Evolutionary conservation across 2,888 invertebrate genomes (phyloP).

Genomic region (Hyposoter didymator): DNA sequence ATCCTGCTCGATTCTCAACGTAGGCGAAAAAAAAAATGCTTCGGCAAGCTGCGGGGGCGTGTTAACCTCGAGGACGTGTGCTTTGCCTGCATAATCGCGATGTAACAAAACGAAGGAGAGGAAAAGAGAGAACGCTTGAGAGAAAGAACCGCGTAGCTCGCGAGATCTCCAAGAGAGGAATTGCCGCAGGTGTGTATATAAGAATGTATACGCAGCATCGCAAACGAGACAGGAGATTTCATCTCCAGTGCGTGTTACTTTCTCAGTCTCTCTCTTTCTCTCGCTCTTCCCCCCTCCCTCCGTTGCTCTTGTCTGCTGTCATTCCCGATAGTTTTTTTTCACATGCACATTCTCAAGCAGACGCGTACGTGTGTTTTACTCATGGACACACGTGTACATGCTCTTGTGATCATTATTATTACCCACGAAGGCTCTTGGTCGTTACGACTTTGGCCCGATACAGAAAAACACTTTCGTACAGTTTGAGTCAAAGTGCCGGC

Average conservation of each 20-base stretch:
- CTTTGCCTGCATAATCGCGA: conserved; percentile 44
- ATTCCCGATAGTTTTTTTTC: not conserved
- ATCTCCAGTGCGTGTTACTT: conserved; percentile 34
- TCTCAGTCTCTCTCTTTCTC: conserved; percentile 14
- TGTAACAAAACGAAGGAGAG: conserved; percentile 31
- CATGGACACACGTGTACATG: conserved; percentile 22
- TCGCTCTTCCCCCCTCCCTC: conserved; percentile 1
- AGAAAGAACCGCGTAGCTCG: conserved; percentile 35
- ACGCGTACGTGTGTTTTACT: conserved; percentile 25
- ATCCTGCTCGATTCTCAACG: conserved; percentile 61
- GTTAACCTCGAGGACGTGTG: conserved; percentile 48
- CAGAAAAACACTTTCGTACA: conserved; percentile 61
- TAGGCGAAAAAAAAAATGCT: conserved; percentile 64
- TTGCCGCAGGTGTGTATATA: conserved; percentile 71
- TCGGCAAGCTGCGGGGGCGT: conserved; percentile 61
- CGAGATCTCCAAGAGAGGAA: conserved; percentile 67
- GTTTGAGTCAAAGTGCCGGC: conserved; percentile 63
- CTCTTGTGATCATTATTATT: conserved; percentile 47
- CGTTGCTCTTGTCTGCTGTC: conserved; percentile 14
- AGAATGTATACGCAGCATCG: conserved; percentile 45
- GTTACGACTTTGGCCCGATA: conserved; percentile 63
- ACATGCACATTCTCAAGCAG: conserved; percentile 14
- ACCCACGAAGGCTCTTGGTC: conserved; percentile 39
- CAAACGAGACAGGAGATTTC: conserved; percentile 50
- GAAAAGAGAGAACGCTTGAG: conserved; percentile 29